These are phyloP conservation scores for Halisarca cf. caerulea DNA, from an alignment of 37 sponge, comb jelly and placozoan genomes.

Conservation along the genomic window DNA sequence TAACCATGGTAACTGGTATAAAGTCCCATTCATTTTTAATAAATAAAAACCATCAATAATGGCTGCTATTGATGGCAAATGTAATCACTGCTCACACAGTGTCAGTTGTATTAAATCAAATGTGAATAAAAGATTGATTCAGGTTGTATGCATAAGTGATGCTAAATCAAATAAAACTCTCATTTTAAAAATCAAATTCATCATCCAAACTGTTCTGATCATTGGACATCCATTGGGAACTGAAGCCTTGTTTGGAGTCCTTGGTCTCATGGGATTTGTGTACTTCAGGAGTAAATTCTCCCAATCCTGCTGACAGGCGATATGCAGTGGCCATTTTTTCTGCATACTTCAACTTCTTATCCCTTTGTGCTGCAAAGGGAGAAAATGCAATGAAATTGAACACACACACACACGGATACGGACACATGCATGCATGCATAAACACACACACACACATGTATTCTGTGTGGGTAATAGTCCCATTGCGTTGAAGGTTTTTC, in stretches of 20 bases:
- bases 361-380: not conserved
- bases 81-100: no score
- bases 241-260: not conserved
- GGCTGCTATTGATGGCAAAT: no score
- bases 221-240: not conserved
- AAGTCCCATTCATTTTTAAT: no score
- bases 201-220: not conserved
- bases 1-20: no score
- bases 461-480: not conserved
- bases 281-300: constrained; percentile 4
- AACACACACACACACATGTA: not conserved
- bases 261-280: not conserved
- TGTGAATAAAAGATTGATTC: no score
- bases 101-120: no score
- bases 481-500: constrained; percentile 24
- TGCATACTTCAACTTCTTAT: constrained; percentile 6
- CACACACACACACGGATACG: not conserved
- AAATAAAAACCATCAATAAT: no score
- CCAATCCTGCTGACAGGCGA: not conserved
- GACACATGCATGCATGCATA: not conserved
- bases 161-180: no score
- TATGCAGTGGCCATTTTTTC: constrained; percentile 26
- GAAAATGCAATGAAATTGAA: not conserved
- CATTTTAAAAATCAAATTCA: constrained; percentile 33
- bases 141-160: no score